Evolutionary conservation across 2,113 vertebrate genomes (phyloP).

Genomic region (Buteo buteo): DNA sequence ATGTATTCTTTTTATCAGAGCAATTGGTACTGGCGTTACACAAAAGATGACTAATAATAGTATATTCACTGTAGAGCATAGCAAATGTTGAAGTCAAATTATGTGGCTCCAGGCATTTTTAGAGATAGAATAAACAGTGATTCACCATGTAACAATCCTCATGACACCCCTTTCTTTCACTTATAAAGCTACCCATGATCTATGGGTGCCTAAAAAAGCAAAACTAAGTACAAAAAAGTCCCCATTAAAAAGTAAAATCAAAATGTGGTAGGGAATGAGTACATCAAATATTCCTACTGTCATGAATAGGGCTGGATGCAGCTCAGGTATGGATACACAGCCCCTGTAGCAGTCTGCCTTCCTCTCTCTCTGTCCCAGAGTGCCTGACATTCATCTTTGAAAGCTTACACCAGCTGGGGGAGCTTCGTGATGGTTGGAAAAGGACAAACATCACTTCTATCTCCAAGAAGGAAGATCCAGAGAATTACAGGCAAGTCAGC

Average conservation of each 20-base stretch:
- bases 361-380: neutral
- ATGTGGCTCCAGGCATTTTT: neutral
- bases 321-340: neutral
- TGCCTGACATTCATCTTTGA: neutral
- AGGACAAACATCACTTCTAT: neutral
- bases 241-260: neutral
- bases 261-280: neutral
- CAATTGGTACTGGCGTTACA: neutral
- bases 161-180: neutral
- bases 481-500: neutral
- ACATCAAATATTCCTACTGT: neutral
- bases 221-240: neutral
- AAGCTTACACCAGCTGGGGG: neutral
- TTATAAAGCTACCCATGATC: neutral
- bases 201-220: neutral
- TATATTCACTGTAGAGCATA: neutral
- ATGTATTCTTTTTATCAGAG: neutral
- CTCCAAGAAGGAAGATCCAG: neutral
- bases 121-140: conserved; percentile 29
- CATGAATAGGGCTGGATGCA: neutral
- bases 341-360: neutral
- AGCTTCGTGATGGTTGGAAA: neutral
- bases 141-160: neutral
- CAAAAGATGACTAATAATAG: conserved; percentile 2
- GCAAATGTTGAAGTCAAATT: conserved; percentile 13